Evolutionary conservation across 1,140 invertebrate genomes (phyloP), one percentile per base, ranked within the genome.

Genomic region (Aphidius gifuensis): DNA sequence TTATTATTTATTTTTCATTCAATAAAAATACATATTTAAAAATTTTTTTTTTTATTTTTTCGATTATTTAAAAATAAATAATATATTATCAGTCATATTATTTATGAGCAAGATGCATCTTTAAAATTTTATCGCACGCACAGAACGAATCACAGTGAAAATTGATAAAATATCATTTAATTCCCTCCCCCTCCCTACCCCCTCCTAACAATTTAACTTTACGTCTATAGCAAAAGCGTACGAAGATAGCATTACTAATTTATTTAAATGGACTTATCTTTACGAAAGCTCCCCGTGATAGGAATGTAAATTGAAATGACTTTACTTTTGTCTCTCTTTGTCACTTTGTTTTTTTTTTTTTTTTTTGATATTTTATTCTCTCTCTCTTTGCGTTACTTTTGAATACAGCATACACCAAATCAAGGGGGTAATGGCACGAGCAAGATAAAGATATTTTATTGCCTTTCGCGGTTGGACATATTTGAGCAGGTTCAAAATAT

Each of bases 201-300:
- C 48, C 23, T 55, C 9, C 40, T 40, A 55, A 40, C 53, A 55
- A 40, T 48, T 53, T 32, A 32, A 32, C 23, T 32, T 32, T 32
- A 32, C 58, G 49, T 51, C 62, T 60, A 62, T 61, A 50, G 65
- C 50, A 56, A 50, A 58, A 66, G 66, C 68, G 62, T 60, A 64
- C 67, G 60, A 67, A 81, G 76, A 80, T 80, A 81, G 76, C 74
- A 74, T 79, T 79, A 79, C 80, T 81, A 81, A 80, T 81, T 80
- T 80, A 80, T 81, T 81, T 80, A 80, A 80, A 80, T 80, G 76
- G 73, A 78, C 73, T 80, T 80, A 81, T 81, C 80, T 80, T 78
- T 76, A 66, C 74, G 70, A 81, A 80, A 62, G 74, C 68, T 32
- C 69, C 62, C 75, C 74, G 61, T 57, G 78, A 81, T 80, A 81